Evolutionary conservation across 2,797 vertebrate genomes (phyloP), one percentile per base, ranked within the genome.

Genomic region (Neosalanx taihuensis): DNA sequence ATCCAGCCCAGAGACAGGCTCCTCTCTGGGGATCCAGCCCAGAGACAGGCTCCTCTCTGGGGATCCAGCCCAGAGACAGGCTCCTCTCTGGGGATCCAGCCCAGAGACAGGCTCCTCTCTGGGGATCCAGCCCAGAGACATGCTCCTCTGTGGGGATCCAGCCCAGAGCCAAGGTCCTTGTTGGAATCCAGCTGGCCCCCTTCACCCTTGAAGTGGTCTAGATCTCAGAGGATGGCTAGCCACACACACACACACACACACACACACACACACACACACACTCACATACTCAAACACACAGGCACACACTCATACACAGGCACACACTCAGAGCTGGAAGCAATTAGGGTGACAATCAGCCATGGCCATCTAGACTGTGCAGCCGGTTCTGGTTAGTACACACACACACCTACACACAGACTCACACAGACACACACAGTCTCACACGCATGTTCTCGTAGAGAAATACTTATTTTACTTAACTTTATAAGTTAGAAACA

Each of bases 121-220:
- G 7, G 62, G 18, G 3, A 31, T 33, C 13, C 57, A 35, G 29
- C 6, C 33, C 15, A 58, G n/a, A 29, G 26, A 68, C 58, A 58
- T 31, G 41, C 67, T 64, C 56, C 29, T 69, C 64, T 63, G 6
- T 41, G 2, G 37, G 9, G 37, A 41, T 9, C 7, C 37, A 41
- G 37, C 37, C 37, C 37, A 41, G 37, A 41, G 37, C 5, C 37
- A 41, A 1, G 37, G 6, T 41, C 9, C 37, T 10, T 41, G 37
- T 41, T 9, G 37, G 9, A 6, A 57, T 56, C 59, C 63, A 20
- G 57, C 33, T 77, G 70, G 86, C 84, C 86, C 84, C 80, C 83
- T 86, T 84, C 80, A 70, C 82, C 85, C 88, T 81, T 91, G 89
- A 91, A 90, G 90, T 90, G 88, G 90, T 87, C 84, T 79, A 58